A percentile compares a stretch with the other conserved stretches of the same genome.
Conservation (phyloP, 2,113 vertebrate genomes). For the Centropristis striata region DNA sequence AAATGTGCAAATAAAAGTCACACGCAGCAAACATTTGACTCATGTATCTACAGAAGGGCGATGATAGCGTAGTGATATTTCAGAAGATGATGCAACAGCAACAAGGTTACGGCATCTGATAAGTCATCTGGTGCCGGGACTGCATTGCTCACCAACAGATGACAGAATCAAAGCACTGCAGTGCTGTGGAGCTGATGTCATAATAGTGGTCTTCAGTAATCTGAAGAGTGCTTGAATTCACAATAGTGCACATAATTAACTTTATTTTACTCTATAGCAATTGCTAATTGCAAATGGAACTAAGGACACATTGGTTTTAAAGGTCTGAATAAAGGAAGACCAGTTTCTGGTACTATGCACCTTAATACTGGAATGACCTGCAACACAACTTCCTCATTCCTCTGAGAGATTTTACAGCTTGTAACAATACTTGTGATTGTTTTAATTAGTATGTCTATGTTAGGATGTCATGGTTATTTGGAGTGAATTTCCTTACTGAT, state of each 20-base stretch:
- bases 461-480: not conserved
- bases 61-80: constrained; percentile 21
- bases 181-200: constrained; percentile 1
- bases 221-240: no score
- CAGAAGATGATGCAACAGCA: constrained; percentile 34
- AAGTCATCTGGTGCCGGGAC: constrained; percentile 31
- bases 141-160: constrained; percentile 17
- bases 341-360: not conserved
- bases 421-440: not conserved
- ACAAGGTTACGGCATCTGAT: constrained; percentile 12
- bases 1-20: constrained; percentile 34
- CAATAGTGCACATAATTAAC: no score
- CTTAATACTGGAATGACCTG: not conserved
- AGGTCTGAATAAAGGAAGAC: not conserved
- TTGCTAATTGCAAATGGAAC: not conserved
- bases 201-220: constrained; percentile 5
- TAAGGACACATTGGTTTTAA: not conserved
- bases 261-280: no score
- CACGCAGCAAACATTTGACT: constrained; percentile 14
- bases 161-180: constrained; percentile 6
- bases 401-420: not conserved
- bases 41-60: not conserved
- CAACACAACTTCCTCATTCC: not conserved
- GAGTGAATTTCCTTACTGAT: not conserved
- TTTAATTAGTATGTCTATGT: not conserved